phyloP scores from a whole-genome alignment of 2,888 invertebrate genomes.

The Orthosia gracilis region DNA sequence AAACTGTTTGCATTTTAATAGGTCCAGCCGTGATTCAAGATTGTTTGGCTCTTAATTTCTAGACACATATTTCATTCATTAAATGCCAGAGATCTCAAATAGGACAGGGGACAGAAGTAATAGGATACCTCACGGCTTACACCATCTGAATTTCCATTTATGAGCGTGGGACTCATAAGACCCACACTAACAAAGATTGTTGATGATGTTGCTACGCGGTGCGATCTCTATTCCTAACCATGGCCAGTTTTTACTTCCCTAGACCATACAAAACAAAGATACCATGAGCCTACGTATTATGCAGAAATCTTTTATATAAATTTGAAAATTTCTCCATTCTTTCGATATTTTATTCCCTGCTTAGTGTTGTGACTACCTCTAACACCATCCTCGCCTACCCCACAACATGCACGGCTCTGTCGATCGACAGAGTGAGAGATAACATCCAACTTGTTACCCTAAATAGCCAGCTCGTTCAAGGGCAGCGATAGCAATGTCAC shows the following conservation, averaged over 20 bases:
- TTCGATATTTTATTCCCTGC: background rate
- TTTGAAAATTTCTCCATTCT: background rate
- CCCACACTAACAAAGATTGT: conserved; percentile 5
- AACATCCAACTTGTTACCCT: conserved; percentile 30
- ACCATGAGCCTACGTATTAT: background rate
- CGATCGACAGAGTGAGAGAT: conserved; percentile 9
- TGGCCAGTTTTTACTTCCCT: background rate
- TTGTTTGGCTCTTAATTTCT: conserved; percentile 33
- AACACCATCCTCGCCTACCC: background rate
- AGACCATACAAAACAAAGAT: background rate
- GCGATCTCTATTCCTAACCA: background rate
- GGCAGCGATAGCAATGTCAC: conserved; percentile 49
- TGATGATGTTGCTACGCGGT: background rate
- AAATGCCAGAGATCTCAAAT: conserved; percentile 26
- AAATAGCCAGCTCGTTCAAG: conserved; percentile 52
- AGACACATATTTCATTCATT: conserved; percentile 39
- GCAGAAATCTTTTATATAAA: background rate
- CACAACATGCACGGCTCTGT: background rate
- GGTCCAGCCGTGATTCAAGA: conserved; percentile 32
- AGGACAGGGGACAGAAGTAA: conserved; percentile 32
- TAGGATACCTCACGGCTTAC: conserved; percentile 37
- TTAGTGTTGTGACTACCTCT: background rate
- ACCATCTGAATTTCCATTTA: conserved; percentile 35
- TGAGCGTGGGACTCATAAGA: conserved; percentile 30
- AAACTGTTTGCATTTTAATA: conserved; percentile 43